phyloP scores from a whole-genome alignment of 2,888 invertebrate species.

The Cepaea hortensis region DNA sequence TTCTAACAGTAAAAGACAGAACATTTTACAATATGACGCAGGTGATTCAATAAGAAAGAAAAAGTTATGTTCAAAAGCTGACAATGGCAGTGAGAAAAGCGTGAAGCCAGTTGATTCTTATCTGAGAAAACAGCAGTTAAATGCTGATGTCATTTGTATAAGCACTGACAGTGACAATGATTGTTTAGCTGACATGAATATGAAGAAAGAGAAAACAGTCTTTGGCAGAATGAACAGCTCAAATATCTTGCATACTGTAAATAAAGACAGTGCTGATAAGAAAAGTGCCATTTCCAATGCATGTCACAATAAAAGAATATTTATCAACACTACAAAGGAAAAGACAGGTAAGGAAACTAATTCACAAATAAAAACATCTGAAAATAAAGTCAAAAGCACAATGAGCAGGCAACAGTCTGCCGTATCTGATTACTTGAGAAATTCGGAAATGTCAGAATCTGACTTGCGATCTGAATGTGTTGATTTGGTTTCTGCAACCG shows the following conservation, averaged over 20 bases:
- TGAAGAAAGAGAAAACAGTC: neutral
- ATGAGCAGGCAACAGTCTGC: neutral
- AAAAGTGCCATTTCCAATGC: neutral
- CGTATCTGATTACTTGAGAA: neutral
- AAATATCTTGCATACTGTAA: neutral
- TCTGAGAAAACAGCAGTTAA: neutral
- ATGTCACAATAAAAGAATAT: neutral
- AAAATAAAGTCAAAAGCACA: neutral
- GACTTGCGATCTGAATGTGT: too few species aligned
- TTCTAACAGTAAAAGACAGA: neutral
- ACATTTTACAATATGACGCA: neutral
- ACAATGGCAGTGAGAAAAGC: neutral
- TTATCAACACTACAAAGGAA: neutral
- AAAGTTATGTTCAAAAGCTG: neutral
- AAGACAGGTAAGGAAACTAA: neutral
- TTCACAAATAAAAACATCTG: neutral
- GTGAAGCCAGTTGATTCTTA: neutral
- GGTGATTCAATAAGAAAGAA: neutral
- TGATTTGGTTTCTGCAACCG: neutral
- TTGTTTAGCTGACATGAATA: neutral
- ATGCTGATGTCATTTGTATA: slow-evolving; percentile 1
- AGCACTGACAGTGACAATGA: slow-evolving; percentile 3
- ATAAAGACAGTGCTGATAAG: neutral
- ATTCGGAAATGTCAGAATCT: neutral
- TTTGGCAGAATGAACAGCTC: neutral